Evolutionary conservation across 2,113 vertebrate genomes (phyloP), one percentile per base, ranked within the genome.

Genomic region (Sakesphorus luctuosus): DNA sequence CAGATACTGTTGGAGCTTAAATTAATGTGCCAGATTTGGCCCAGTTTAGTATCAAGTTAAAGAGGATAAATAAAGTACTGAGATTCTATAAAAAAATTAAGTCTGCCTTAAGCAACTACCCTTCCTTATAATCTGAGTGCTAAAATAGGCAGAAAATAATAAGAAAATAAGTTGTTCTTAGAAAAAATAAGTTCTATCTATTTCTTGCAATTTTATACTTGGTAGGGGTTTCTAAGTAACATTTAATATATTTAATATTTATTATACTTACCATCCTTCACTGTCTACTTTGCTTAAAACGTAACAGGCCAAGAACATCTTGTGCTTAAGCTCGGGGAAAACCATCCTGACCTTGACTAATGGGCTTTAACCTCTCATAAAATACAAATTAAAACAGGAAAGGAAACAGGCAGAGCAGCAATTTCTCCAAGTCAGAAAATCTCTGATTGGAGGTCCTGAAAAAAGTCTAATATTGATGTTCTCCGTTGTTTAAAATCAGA

Each of bases 61-160:
- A 71, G 6, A 53, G 9, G 11, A 69, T 69, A 63, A 87, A 69
- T 21, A 53, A 84, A 87, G 5, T 7, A 24, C 3, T 8, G 72
- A 36, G 11, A 6, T 33, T 75, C 14, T 46, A 46, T 38, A 1
- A 3, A 31, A 63, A 65, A 11, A 74, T 1, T 53, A 3, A 47
- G 59, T 84, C 47, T 33, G 7, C 11, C 33, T 85, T 40, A 50
- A 66, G 53, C n/a, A 84, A 58, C 46, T 73, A 43, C 5, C 26
- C 12, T 82, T 40, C 7, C 28, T 77, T 84, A 18, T 15, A 47
- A 91, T 86, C 61, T 59, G 40, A 71, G 65, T 79, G 28, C n/a
- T 94, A 52, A 94, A 94, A 55, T 56, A 82, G 40, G 46, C 89
- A 93, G 50, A 65, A 76, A 77, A 92, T 15, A 88, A 56, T 61